Evolutionary conservation across 2,113 vertebrate genomes (phyloP).

Genomic region (Nycticorax nycticorax): DNA sequence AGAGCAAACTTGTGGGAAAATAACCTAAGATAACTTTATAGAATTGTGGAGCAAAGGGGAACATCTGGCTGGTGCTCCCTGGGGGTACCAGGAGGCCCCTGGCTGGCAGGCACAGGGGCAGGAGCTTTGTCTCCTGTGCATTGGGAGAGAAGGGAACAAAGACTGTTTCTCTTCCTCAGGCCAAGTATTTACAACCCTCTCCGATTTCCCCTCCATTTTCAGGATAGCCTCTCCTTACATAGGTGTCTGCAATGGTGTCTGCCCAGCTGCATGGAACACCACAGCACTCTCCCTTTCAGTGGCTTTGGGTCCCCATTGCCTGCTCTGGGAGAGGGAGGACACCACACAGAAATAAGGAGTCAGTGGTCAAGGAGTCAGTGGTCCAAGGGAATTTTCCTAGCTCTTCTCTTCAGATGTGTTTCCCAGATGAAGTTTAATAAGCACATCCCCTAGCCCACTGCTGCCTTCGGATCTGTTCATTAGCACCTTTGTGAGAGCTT

Average conservation of each 20-base stretch:
- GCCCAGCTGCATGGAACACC: not conserved
- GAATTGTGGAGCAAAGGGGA: not conserved
- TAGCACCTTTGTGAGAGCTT: slow-evolving; percentile 1
- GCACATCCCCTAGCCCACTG: not conserved
- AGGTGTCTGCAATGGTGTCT: not conserved
- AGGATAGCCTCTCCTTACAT: not conserved
- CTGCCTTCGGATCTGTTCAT: not conserved
- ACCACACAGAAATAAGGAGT: not conserved
- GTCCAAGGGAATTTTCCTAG: not conserved
- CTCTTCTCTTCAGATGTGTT: not conserved
- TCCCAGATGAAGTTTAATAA: not conserved
- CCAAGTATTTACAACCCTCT: not conserved
- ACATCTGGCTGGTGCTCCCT: not conserved
- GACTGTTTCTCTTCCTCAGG: not conserved
- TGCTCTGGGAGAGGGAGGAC: not conserved
- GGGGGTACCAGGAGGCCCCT: not conserved
- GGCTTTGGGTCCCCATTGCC: not conserved
- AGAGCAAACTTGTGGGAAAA: not conserved
- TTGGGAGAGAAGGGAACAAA: not conserved
- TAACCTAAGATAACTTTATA: not conserved
- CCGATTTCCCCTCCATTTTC: not conserved
- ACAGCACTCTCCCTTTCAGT: not conserved
- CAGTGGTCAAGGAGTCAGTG: not conserved
- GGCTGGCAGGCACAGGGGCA: not conserved
- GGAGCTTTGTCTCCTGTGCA: not conserved